Conservation (phyloP, 2,113 vertebrate genomes). For the Leptobrachium ailaonicum region DNA sequence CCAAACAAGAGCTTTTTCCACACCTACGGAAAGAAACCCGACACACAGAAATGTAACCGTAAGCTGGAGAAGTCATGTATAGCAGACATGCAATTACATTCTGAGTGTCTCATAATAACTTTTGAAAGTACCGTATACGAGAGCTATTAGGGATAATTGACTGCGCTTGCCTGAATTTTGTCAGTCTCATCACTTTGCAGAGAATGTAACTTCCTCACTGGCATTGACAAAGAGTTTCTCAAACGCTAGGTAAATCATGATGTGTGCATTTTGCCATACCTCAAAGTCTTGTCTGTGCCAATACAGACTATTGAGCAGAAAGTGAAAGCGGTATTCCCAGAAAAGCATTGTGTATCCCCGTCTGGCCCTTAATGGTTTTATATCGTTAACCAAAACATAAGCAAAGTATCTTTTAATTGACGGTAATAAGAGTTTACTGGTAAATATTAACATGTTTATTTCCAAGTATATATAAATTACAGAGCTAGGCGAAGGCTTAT, state of each 20-base stretch:
- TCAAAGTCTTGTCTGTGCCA: slow-evolving; percentile 2
- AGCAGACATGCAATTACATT: not conserved
- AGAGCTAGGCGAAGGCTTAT: no score
- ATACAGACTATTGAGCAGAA: not conserved
- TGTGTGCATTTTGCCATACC: not conserved
- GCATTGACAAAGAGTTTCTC: not conserved
- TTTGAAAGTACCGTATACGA: not conserved
- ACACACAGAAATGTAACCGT: not conserved
- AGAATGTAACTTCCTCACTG: not conserved
- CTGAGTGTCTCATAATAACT: slow-evolving; percentile 3
- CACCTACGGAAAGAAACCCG: slow-evolving; percentile 21
- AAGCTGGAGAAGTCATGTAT: not conserved
- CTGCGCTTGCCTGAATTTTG: slow-evolving; percentile 13
- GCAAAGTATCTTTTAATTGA: no score
- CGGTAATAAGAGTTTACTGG: no score
- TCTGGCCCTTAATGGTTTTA: no score
- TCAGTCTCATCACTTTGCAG: not conserved
- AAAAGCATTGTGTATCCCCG: no score
- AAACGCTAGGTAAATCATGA: not conserved
- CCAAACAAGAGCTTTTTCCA: slow-evolving; percentile 51
- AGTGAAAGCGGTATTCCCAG: not conserved
- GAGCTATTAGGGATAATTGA: not conserved
- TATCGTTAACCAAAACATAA: no score
- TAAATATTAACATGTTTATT: no score
- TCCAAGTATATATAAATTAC: no score